phyloP scores from a whole-genome alignment of 2,113 vertebrate species.

The Gallinago undulata region DNA sequence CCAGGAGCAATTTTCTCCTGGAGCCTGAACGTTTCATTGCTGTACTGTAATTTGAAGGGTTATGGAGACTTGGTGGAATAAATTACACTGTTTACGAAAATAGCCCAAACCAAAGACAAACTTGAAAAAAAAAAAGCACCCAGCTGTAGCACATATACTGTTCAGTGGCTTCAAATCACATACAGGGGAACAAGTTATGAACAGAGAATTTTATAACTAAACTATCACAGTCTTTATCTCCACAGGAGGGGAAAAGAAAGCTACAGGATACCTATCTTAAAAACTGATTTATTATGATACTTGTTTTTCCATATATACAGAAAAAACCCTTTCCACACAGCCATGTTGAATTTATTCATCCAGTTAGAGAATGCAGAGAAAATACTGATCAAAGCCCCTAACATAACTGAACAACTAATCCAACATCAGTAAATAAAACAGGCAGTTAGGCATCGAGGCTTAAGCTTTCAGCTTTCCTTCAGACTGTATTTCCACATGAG shows the following conservation, averaged over 20 bases:
- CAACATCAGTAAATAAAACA: not conserved
- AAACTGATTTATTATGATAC: not conserved
- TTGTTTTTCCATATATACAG: not conserved
- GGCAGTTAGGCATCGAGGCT: not conserved
- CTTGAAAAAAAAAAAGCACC: not conserved
- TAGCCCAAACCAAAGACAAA: not conserved
- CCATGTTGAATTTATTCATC: not conserved
- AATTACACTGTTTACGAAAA: constrained; percentile 41
- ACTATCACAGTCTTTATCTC: not conserved
- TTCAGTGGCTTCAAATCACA: not conserved
- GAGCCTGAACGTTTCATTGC: constrained; percentile 50
- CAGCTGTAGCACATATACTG: not conserved
- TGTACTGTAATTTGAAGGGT: constrained; percentile 49
- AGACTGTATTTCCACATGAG: not conserved
- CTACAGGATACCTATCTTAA: not conserved
- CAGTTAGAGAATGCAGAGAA: not conserved
- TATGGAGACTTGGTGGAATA: constrained; percentile 30
- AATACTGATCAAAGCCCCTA: not conserved
- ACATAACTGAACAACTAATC: not conserved
- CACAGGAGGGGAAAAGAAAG: not conserved
- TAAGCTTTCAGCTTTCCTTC: not conserved
- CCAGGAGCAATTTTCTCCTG: constrained; percentile 54
- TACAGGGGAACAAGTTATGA: not conserved
- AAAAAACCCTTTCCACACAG: not conserved
- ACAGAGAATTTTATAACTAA: not conserved